Base-by-base conservation (phyloP, 2,888 invertebrate species). In the Microctonus aethiopoides region DNA sequence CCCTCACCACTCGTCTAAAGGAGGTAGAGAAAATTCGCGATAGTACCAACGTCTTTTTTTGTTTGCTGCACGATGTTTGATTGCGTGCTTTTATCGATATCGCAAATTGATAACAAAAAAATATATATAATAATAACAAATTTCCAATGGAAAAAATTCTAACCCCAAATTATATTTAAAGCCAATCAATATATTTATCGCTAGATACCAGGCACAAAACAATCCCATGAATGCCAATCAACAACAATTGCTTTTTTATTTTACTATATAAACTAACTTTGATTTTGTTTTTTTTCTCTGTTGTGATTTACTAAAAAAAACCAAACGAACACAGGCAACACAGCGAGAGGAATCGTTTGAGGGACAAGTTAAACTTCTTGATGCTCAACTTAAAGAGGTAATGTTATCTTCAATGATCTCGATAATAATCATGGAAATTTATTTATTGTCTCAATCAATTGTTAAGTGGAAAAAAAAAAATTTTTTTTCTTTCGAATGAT, bases 1-100 rank as follows among this genome's bases (percentile, higher is more conserved):
- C 95, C 89, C 92, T 97, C 89, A 96, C 95, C 89, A 95, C 95
- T 90, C 96, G 97, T 90, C 96, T 98, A 92, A 98, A 98, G 95
- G 98, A 98, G 98, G 98, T 98, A 93, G 83, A 82, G 76, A 79
- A 79, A 75, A 77, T 80, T 77, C 74, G 75, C 75, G 77, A 46
- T 46, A 78, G 75, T 78, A 77, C 76, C 78, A 76, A 71, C 72
- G 59, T 41, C 7, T 16, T 62, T 32, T 26, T 56, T 72, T 32
- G n/a, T 56, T 72, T 29, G 7, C 7, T 74, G 71, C 74, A 74
- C 73, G 67, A 32, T 70, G 41, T 59, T 66, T 39, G 72, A 71
- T 75, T 63, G 64, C 41, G 73, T 71, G 70, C 69, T 73, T 46
- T 46, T 72, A 59, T 20, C 11, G 32, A 51, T 60, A 71, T 76